Evolutionary conservation across 2,797 vertebrate species (phyloP).

Genomic region (Notolabrus celidotus): DNA sequence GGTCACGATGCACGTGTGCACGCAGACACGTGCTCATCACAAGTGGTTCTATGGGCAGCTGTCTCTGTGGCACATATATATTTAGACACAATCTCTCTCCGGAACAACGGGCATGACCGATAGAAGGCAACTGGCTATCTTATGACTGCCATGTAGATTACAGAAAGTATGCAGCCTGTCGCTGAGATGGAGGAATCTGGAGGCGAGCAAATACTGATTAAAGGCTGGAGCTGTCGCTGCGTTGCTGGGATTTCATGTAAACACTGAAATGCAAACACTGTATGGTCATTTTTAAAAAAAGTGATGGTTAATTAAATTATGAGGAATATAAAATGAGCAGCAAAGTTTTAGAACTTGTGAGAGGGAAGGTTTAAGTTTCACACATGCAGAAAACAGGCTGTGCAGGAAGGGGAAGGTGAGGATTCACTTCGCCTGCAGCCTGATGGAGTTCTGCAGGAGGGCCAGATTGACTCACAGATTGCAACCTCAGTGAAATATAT

Average conservation of each 20-base stretch:
- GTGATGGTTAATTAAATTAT: too few relatives aligned
- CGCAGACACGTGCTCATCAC: conserved; percentile 60
- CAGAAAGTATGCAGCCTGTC: conserved; percentile 68
- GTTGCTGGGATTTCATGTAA: conserved; percentile 11
- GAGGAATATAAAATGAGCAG: too few relatives aligned
- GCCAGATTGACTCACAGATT: too few relatives aligned
- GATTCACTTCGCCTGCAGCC: too few relatives aligned
- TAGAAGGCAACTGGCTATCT: conserved; percentile 74
- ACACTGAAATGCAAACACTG: not conserved
- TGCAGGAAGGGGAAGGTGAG: too few relatives aligned
- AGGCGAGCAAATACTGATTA: conserved; percentile 14
- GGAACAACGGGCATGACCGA: conserved; percentile 79
- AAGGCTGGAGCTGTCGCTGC: conserved; percentile 6
- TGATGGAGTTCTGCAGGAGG: too few relatives aligned
- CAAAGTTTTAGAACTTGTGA: too few relatives aligned
- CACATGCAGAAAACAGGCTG: too few relatives aligned
- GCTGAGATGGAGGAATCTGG: conserved; percentile 43
- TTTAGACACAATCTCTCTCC: conserved; percentile 80
- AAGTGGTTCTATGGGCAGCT: conserved; percentile 77
- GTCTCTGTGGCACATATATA: conserved; percentile 76
- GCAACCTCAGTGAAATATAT: too few relatives aligned
- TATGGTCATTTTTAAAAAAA: not conserved
- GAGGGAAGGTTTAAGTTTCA: too few relatives aligned
- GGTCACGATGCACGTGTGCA: conserved; percentile 61
- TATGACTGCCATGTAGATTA: conserved; percentile 75